Percentiles rank a stretch among this genome's conserved stretches.
Conservation (phyloP, 2,888 invertebrate species). For the Tiliacea citrago region DNA sequence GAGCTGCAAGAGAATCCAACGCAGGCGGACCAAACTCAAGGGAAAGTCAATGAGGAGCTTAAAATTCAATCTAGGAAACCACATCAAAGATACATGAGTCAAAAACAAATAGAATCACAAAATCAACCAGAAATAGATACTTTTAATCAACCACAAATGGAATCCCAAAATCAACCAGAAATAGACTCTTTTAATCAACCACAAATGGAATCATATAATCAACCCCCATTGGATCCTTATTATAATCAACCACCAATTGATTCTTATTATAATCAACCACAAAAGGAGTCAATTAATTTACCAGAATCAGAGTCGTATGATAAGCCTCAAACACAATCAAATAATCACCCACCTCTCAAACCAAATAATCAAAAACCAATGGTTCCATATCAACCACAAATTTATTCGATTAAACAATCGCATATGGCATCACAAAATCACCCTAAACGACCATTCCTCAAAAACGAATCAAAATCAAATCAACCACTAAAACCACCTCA, state of each 20-base stretch:
- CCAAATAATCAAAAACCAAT: background rate
- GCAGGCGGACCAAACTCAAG: background rate
- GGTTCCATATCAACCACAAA: constrained; percentile 6
- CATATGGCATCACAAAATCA: background rate
- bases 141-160: constrained; percentile 18
- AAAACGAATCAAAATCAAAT: background rate
- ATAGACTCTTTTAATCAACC: constrained; percentile 23
- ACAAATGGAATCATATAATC: constrained; percentile 19
- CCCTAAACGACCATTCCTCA: constrained; percentile 11
- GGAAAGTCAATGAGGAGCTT: constrained; percentile 4
- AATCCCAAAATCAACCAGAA: constrained; percentile 16
- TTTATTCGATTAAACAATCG: constrained; percentile 10
- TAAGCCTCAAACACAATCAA: constrained; percentile 14
- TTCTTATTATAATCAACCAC: constrained; percentile 14
- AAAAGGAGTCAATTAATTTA: background rate
- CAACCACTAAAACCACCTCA: too few relatives aligned
- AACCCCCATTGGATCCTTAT: constrained; percentile 16
- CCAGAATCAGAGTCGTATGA: background rate
- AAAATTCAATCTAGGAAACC: background rate
- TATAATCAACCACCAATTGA: constrained; percentile 20
- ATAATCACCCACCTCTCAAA: background rate
- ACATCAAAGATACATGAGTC: background rate
- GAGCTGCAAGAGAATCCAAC: background rate
- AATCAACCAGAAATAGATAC: constrained; percentile 5
- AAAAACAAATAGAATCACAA: constrained; percentile 21